Evolutionary conservation across 64 coral and sea anemone species (phyloP), one percentile per base, ranked within the genome.

Genomic region (Montipora cactus): DNA sequence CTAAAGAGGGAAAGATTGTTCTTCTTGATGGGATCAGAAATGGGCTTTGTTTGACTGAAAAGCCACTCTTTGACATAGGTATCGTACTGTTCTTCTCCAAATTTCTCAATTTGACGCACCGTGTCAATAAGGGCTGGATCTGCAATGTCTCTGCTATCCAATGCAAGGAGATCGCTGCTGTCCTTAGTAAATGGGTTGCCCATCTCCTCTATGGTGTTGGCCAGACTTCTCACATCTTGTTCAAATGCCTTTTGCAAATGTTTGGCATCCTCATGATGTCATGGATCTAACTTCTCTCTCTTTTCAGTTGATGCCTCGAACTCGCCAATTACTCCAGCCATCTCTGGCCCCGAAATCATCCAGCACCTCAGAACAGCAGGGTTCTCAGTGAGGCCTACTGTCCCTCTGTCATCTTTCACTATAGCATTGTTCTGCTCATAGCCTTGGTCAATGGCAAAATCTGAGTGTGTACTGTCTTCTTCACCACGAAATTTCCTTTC

Each of bases 91-190:
- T 83, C 23, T 91, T 83, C 14, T 44, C 79, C 49, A 7, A 74
- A 25, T 68, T 74, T 71, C 18, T 90, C 58, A 67, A 66, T 67
- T 90, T 79, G 8, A 19, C 14, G 23, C 9, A 90, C 15, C 50
- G 15, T 81, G 5, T 81, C 21, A 28, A 90, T 70, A 49, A 90
- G 16, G 25, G 77, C 62, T 62, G 76, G 46, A 79, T 90, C 16
- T 13, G 76, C 89, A 68, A 90, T 14, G n/a, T 90, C 89, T 90
- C 58, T 79, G 8, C 16, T 71, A 77, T 80, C 88, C 62, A 46
- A 62, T 47, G 78, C 44, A 72, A 83, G 79, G 46, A 79, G 76
- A 73, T 83, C n/a, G 45, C 66, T 55, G 19, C 87, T 74, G 50
- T 81, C 20, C 53, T 51, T 11, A 57, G 47, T 81, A 28, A 50